Conservation (phyloP, 92 coral and sea anemone genomes). For the Paramuricea clavata region DNA sequence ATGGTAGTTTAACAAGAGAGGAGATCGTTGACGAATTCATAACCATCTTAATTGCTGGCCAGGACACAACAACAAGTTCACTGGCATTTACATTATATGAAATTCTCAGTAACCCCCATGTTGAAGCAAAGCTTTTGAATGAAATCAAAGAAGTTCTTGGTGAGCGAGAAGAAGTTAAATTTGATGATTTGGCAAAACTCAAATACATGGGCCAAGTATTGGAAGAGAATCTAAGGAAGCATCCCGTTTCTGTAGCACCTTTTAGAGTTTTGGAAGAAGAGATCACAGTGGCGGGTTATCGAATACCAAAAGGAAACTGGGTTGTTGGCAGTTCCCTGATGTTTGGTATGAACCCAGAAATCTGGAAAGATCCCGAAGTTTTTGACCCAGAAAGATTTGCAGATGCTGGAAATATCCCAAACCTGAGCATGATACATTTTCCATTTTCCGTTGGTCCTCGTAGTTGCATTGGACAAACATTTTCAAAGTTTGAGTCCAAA, state of each 20-base stretch:
- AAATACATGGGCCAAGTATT: neutral
- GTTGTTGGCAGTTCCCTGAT: neutral
- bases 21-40: conserved; percentile 2
- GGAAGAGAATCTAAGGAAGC: neutral
- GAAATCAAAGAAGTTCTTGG: no score
- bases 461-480: no score
- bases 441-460: no score
- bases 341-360: neutral
- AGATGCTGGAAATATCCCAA: no score
- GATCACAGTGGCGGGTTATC: conserved; percentile 3
- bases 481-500: no score
- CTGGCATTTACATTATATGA: neutral
- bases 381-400: no score
- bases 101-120: no score
- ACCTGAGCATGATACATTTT: no score
- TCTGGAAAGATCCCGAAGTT: no score
- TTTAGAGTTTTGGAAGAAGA: neutral
- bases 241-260: neutral
- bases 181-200: conserved; percentile 12
- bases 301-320: neutral
- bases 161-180: neutral
- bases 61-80: neutral
- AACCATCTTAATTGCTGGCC: no score
- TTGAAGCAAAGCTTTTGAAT: no score
- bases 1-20: no score